A percentile compares a stretch with the other conserved stretches of the same genome.
Evolutionary conservation across 2,113 vertebrate genomes (phyloP).

Genomic region (Siniperca chuatsi): DNA sequence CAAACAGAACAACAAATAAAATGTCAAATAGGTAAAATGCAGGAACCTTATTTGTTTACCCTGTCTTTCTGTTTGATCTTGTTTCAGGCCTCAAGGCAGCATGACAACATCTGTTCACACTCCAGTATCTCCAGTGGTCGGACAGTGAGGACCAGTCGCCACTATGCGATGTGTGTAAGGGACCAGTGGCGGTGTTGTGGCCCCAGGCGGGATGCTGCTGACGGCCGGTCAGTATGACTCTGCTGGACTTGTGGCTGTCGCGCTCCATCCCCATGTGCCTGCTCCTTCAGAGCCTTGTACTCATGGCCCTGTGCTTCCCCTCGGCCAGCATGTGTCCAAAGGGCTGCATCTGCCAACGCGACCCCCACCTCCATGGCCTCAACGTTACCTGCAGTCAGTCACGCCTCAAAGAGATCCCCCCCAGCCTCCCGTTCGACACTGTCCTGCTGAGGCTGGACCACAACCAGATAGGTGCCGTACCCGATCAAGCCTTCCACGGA

Average conservation of each 20-base stretch:
- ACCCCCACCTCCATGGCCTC: slow-evolving; percentile 87
- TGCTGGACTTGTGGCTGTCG: slow-evolving; percentile 98
- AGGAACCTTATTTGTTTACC: background rate
- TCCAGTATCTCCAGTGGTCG: slow-evolving; percentile 25
- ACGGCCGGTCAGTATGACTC: slow-evolving; percentile 92
- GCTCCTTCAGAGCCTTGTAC: slow-evolving; percentile 97
- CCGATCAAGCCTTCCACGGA: slow-evolving; percentile 95
- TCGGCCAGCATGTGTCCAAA: slow-evolving; percentile 99
- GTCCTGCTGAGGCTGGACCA: slow-evolving; percentile 94
- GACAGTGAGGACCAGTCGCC: slow-evolving; percentile 45
- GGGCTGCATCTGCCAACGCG: slow-evolving; percentile 94
- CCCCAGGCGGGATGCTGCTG: slow-evolving; percentile 93
- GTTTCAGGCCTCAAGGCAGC: slow-evolving; percentile 65
- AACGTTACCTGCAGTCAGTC: slow-evolving; percentile 97
- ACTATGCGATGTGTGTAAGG: slow-evolving; percentile 72
- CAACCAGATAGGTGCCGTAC: slow-evolving; percentile 97
- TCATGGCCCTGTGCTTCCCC: slow-evolving; percentile 99
- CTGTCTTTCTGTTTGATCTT: slow-evolving; percentile 48
- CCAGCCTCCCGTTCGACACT: slow-evolving; percentile 93
- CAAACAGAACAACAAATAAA: background rate
- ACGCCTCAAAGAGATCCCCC: slow-evolving; percentile 96
- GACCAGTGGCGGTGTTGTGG: slow-evolving; percentile 77
- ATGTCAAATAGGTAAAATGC: background rate
- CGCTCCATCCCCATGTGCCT: slow-evolving; percentile 99
- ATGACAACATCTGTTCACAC: slow-evolving; percentile 53